Evolutionary conservation across 2,888 invertebrate genomes (phyloP).

Genomic region (Lobophora halterata): DNA sequence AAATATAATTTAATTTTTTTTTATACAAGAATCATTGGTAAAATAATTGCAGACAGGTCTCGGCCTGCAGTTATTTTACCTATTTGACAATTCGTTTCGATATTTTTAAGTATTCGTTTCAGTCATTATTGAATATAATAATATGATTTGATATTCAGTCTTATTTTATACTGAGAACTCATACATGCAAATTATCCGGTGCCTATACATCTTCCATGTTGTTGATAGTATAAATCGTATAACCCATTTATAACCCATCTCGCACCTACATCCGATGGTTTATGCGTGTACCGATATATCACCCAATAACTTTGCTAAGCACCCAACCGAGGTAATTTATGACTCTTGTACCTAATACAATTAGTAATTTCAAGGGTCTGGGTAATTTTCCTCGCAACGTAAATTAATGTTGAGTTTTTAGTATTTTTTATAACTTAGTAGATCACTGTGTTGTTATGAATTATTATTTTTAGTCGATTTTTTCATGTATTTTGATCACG

Average conservation of each 20-base stretch:
- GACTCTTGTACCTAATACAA: conserved; percentile 31
- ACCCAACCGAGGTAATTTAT: conserved; percentile 32
- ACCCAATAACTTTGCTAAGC: conserved; percentile 28
- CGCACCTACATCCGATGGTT: conserved; percentile 11
- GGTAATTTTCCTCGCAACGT: conserved; percentile 15
- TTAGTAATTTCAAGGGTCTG: conserved; percentile 36
- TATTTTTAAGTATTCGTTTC: too few relatives aligned
- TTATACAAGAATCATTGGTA: too few relatives aligned
- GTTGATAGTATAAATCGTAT: conserved; percentile 4
- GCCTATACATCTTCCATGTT: neutral
- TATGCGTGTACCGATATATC: conserved; percentile 26
- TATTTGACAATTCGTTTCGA: too few relatives aligned
- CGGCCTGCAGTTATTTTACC: too few relatives aligned
- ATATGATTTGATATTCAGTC: too few relatives aligned
- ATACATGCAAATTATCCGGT: too few relatives aligned
- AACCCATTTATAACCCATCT: conserved; percentile 3
- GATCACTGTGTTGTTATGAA: neutral
- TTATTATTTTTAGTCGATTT: neutral
- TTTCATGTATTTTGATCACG: too few relatives aligned
- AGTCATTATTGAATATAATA: too few relatives aligned
- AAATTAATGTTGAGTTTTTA: conserved; percentile 2
- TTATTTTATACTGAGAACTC: too few relatives aligned
- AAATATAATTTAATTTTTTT: too few relatives aligned
- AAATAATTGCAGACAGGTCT: too few relatives aligned
- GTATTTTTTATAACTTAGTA: conserved; percentile 4